Conservation (phyloP, 2,113 vertebrate genomes). For the Leptodactylus fuscus region DNA sequence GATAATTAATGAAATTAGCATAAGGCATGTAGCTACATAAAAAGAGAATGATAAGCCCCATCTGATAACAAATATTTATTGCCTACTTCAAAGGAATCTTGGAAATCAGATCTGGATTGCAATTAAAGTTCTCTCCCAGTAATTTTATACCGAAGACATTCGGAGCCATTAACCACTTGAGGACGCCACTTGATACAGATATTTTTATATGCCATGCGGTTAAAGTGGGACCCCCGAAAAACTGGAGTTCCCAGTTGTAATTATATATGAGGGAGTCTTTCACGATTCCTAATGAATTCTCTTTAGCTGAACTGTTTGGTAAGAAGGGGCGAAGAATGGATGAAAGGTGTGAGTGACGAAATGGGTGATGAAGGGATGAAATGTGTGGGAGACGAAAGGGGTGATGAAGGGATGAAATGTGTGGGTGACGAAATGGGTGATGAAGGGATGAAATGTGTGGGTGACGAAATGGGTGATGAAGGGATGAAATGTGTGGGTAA, state of each 20-base stretch:
- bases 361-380: too few relatives aligned
- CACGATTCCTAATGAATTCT: too few relatives aligned
- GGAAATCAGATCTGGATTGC: conserved; percentile 51
- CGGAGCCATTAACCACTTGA: background rate
- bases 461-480: too few relatives aligned
- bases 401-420: too few relatives aligned
- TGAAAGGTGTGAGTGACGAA: too few relatives aligned
- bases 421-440: too few relatives aligned
- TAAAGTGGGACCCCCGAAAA: background rate
- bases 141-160: conserved; percentile 31
- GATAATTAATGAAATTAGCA: conserved; percentile 57
- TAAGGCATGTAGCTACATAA: conserved; percentile 44
- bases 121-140: conserved; percentile 33
- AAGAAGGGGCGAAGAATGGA: too few relatives aligned
- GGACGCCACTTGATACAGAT: background rate
- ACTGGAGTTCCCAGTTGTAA: background rate
- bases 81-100: conserved; percentile 55
- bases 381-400: too few relatives aligned
- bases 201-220: background rate
- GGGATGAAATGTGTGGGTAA: too few relatives aligned
- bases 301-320: too few relatives aligned
- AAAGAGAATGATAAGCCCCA: conserved; percentile 39
- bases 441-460: too few relatives aligned
- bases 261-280: too few relatives aligned
- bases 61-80: conserved; percentile 56